Percentiles rank a stretch among this genome's conserved stretches.
These are phyloP conservation scores for Silvanus unidentatus DNA, from an alignment of 2,888 invertebrate species.

Conservation along the genomic window DNA sequence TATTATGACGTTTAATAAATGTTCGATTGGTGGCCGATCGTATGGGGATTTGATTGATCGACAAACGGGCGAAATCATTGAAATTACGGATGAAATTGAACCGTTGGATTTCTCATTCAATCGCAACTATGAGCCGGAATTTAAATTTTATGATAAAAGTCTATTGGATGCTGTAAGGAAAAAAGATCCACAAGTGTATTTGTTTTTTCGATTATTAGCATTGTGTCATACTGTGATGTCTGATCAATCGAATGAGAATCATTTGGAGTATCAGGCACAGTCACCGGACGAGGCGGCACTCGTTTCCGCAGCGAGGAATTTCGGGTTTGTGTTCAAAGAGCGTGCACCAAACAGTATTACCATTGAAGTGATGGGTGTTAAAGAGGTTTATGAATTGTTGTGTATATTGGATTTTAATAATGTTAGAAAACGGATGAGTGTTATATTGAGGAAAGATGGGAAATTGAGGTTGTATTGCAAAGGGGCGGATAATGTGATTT, in stretches of 20 bases:
- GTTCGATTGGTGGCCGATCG: conserved; percentile 85
- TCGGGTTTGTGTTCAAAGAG: conserved; percentile 96
- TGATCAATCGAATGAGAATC: conserved; percentile 76
- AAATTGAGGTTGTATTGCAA: conserved; percentile 89
- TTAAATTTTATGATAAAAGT: conserved; percentile 87
- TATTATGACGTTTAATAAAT: conserved; percentile 99
- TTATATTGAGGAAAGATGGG: conserved; percentile 78
- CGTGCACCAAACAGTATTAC: conserved; percentile 88
- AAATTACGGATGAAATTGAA: conserved; percentile 73
- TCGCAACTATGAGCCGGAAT: conserved; percentile 83
- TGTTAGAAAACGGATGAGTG: conserved; percentile 98
- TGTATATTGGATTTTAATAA: conserved; percentile 99
- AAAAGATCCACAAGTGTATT: conserved; percentile 69
- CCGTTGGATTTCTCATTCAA: conserved; percentile 93
- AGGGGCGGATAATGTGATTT: conserved; percentile 97
- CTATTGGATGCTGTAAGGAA: conserved; percentile 76
- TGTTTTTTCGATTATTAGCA: conserved; percentile 83
- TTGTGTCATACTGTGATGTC: conserved; percentile 99
- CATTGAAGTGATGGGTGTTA: conserved; percentile 77
- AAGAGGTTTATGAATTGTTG: conserved; percentile 88
- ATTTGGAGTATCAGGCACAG: conserved; percentile 69
- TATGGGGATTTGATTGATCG: conserved; percentile 91
- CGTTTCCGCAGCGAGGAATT: conserved; percentile 96
- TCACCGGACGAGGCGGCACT: conserved; percentile 97
- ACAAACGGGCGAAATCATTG: conserved; percentile 78